phyloP scores from a whole-genome alignment of 2,888 invertebrate species.

The Hypolimnas misippus region DNA sequence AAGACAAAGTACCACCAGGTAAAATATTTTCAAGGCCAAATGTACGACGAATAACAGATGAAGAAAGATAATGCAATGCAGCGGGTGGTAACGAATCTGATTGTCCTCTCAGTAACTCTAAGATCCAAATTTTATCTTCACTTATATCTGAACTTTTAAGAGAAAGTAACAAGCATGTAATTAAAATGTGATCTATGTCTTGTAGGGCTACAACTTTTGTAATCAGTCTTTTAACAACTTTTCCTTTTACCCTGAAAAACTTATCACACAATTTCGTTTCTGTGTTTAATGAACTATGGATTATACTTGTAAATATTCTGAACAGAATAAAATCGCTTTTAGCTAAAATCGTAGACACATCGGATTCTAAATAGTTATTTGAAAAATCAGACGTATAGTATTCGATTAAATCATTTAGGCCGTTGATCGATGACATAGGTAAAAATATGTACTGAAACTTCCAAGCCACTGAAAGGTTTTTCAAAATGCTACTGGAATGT shows the following conservation, averaged over 20 bases:
- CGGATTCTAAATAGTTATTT: slow-evolving; percentile 37
- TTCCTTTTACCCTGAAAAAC: slow-evolving; percentile 50
- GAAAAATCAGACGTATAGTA: slow-evolving; percentile 51
- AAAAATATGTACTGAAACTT: slow-evolving; percentile 77
- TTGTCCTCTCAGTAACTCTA: slow-evolving; percentile 65
- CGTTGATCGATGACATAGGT: slow-evolving; percentile 67
- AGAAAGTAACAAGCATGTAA: slow-evolving; percentile 63
- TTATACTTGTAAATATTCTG: slow-evolving; percentile 58
- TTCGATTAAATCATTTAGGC: slow-evolving; percentile 67
- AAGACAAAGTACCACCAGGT: slow-evolving; percentile 58
- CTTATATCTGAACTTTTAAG: slow-evolving; percentile 53
- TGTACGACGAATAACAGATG: slow-evolving; percentile 58
- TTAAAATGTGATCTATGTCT: slow-evolving; percentile 68
- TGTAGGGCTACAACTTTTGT: slow-evolving; percentile 63
- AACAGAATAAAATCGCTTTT: slow-evolving; percentile 69
- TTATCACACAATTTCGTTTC: slow-evolving; percentile 40
- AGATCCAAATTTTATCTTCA: slow-evolving; percentile 55
- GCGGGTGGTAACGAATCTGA: slow-evolving; percentile 62
- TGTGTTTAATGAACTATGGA: slow-evolving; percentile 44
- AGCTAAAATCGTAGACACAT: slow-evolving; percentile 47
- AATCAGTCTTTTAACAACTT: slow-evolving; percentile 58
- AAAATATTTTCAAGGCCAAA: slow-evolving; percentile 60
- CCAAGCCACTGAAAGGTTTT: slow-evolving; percentile 72
- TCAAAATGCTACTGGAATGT: slow-evolving; percentile 64
- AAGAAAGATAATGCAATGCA: slow-evolving; percentile 60